phyloP scores from a whole-genome alignment of 2,797 vertebrate genomes.

The Glyptemys insculpta region DNA sequence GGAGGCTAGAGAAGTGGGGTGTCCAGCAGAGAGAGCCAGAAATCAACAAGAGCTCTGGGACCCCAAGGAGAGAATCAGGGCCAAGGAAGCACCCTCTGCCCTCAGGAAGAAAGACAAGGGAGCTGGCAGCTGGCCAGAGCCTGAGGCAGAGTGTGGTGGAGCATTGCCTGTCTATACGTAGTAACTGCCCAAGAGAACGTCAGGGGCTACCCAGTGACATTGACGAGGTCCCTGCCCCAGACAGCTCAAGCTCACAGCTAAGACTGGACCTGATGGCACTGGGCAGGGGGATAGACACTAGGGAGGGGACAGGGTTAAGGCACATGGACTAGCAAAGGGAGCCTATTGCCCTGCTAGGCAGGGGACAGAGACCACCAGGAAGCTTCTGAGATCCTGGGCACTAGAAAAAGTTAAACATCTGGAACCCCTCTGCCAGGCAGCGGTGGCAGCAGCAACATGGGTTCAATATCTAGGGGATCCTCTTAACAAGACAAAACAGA shows the following conservation, averaged over 20 bases:
- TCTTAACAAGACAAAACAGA: too few species aligned
- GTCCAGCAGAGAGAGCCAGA: not conserved
- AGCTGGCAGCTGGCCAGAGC: not conserved
- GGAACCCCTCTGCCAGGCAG: not conserved
- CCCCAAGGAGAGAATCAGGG: not conserved
- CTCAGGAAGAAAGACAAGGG: not conserved
- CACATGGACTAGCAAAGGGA: not conserved
- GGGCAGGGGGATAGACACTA: not conserved
- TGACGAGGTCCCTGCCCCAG: fast-evolving
- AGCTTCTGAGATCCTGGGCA: not conserved
- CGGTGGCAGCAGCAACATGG: fast-evolving
- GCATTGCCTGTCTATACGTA: not conserved
- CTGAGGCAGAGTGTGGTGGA: not conserved
- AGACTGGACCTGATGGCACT: not conserved
- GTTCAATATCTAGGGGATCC: not conserved
- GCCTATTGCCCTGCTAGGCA: not conserved
- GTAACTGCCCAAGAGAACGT: not conserved
- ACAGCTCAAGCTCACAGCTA: not conserved
- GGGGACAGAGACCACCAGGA: not conserved
- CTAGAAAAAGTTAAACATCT: not conserved
- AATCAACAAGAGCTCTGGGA: not conserved
- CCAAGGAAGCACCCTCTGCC: not conserved
- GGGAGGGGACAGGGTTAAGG: not conserved
- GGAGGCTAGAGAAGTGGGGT: not conserved
- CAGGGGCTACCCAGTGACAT: not conserved